A percentile compares a stretch with the other conserved stretches of the same genome.
Evolutionary conservation across 2,888 invertebrate genomes (phyloP).

Genomic region (Nudaria mundana): DNA sequence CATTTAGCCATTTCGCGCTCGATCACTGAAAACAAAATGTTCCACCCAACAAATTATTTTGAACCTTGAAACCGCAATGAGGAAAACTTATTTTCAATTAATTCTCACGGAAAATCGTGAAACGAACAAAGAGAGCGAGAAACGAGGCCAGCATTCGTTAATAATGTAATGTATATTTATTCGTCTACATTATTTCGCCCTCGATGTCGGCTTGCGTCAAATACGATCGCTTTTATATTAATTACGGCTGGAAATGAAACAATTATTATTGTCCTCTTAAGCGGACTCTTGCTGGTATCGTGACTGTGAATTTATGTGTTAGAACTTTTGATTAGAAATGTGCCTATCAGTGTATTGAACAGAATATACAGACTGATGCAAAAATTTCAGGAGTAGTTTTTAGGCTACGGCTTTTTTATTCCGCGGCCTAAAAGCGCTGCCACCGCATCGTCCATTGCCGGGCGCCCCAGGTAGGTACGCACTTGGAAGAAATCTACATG

Average conservation of each 20-base stretch:
- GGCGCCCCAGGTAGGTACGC: too few relatives aligned
- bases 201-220: conserved; percentile 61
- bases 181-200: conserved; percentile 72
- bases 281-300: conserved; percentile 29
- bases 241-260: conserved; percentile 40
- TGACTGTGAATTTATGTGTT: conserved; percentile 27
- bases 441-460: too few relatives aligned
- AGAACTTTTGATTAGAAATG: too few relatives aligned
- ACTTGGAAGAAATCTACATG: too few relatives aligned
- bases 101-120: conserved; percentile 62
- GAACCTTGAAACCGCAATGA: conserved; percentile 62
- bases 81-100: conserved; percentile 72
- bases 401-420: too few relatives aligned
- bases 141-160: conserved; percentile 80
- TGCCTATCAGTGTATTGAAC: too few relatives aligned
- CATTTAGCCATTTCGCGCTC: conserved; percentile 30
- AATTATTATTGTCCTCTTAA: conserved; percentile 35
- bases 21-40: conserved; percentile 63
- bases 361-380: too few relatives aligned
- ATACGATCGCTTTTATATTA: conserved; percentile 57
- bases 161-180: conserved; percentile 81
- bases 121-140: conserved; percentile 80
- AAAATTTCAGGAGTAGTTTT: too few relatives aligned
- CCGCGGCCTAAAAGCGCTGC: too few relatives aligned
- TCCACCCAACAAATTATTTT: conserved; percentile 65